These are phyloP conservation scores for Pseudobourletiella spinata DNA, from an alignment of 1,140 invertebrate species.

Conservation along the genomic window DNA sequence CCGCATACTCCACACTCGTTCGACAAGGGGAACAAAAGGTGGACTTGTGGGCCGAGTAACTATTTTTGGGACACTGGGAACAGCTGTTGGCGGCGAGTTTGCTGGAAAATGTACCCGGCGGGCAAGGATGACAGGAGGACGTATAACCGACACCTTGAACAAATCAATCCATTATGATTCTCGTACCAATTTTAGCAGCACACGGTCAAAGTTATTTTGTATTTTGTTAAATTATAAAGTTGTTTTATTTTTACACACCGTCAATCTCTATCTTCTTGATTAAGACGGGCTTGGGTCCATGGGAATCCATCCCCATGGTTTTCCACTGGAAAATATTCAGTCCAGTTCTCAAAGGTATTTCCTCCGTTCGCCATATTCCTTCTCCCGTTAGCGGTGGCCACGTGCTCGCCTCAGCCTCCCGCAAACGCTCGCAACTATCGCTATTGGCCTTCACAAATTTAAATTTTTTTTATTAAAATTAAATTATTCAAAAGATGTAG, in stretches of 20 bases:
- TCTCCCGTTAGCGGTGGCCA: constrained; percentile 46
- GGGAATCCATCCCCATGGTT: constrained; percentile 43
- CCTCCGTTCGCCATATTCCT: constrained; percentile 45
- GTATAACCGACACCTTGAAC: constrained; percentile 50
- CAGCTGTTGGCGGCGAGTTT: constrained; percentile 44
- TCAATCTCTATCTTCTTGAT: constrained; percentile 44
- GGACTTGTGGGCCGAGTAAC: constrained; percentile 44
- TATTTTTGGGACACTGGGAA: constrained; percentile 44
- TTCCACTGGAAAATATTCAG: constrained; percentile 49
- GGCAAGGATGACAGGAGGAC: constrained; percentile 50
- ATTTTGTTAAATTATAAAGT: too few species aligned
- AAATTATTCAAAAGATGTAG: too few species aligned
- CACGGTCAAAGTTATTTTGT: constrained; percentile 5
- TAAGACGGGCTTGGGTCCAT: constrained; percentile 41
- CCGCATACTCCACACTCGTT: constrained; percentile 39
- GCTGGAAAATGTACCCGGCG: constrained; percentile 47
- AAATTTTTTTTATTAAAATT: constrained; percentile 5
- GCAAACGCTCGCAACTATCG: constrained; percentile 46
- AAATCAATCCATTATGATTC: too few species aligned
- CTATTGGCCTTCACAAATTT: constrained; percentile 48
- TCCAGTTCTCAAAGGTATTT: constrained; percentile 43
- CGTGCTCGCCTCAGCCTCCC: constrained; percentile 42
- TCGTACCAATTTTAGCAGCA: too few species aligned
- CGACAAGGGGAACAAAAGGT: constrained; percentile 45
- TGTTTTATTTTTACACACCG: too few species aligned